phyloP scores from a whole-genome alignment of 2,113 vertebrate genomes.

The Passer montanus region DNA sequence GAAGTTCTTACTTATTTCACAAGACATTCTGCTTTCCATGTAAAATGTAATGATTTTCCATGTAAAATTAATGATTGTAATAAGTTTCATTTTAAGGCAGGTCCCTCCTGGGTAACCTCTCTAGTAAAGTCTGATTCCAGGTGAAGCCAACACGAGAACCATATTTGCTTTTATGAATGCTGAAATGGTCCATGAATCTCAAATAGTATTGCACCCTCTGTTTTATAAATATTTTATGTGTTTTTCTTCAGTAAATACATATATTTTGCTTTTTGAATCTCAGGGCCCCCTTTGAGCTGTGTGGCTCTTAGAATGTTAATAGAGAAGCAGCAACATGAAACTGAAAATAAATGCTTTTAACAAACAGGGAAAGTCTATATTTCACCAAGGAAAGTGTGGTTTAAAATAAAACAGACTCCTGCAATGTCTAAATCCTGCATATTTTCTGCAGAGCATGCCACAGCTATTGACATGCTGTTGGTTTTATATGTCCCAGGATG shows the following conservation, averaged over 20 bases:
- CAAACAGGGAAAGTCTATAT: conserved; percentile 19
- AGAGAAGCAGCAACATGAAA: conserved; percentile 8
- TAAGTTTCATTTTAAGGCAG: neutral
- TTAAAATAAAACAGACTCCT: conserved; percentile 42
- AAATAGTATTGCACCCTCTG: conserved; percentile 31
- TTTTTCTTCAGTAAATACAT: conserved; percentile 65
- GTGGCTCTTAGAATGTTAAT: conserved; percentile 15
- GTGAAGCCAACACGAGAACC: neutral
- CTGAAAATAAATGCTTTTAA: conserved; percentile 4
- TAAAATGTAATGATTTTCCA: conserved; percentile 32
- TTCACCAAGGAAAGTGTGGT: conserved; percentile 24
- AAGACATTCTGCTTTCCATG: neutral
- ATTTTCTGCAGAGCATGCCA: conserved; percentile 60
- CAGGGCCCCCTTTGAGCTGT: neutral
- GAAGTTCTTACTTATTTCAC: neutral
- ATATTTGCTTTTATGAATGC: neutral
- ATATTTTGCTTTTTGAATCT: conserved; percentile 44
- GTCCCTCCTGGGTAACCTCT: neutral
- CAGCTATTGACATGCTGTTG: conserved; percentile 68
- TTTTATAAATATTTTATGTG: conserved; percentile 69
- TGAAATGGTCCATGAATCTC: conserved; percentile 46
- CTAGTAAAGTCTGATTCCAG: neutral
- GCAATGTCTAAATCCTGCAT: conserved; percentile 53
- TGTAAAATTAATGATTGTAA: neutral
- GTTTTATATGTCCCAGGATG: conserved; percentile 69